Evolutionary conservation across 2,888 invertebrate genomes (phyloP).

Genomic region (Trissoscelio sp.): DNA sequence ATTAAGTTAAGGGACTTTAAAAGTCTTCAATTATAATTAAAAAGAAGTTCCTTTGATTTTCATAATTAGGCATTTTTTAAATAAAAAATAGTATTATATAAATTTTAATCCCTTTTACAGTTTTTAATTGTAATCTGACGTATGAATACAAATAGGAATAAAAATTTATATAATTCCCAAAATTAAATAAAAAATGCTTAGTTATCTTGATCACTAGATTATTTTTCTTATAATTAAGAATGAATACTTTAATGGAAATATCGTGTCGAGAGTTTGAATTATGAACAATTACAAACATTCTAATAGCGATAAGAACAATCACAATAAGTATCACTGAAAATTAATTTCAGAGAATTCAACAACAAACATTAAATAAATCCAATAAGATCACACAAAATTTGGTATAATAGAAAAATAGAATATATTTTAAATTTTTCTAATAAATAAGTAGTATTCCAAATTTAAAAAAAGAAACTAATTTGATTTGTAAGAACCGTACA

Average conservation of each 20-base stretch:
- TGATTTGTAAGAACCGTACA: too few species aligned
- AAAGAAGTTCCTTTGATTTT: not conserved
- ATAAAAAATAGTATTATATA: not conserved
- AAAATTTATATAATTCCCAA: not conserved
- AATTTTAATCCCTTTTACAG: too few species aligned
- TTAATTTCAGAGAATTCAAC: not conserved
- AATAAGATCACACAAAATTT: too few species aligned
- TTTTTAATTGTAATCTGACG: too few species aligned
- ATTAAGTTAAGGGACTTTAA: not conserved
- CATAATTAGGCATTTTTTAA: not conserved
- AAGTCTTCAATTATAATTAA: slow-evolving; percentile 2
- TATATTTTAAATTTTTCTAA: too few species aligned
- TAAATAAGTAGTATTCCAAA: too few species aligned
- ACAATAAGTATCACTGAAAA: slow-evolving; percentile 31
- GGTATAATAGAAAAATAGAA: too few species aligned
- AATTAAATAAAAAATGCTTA: slow-evolving; percentile 6
- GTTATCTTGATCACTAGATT: slow-evolving; percentile 35
- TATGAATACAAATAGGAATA: too few species aligned
- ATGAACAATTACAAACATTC: too few species aligned
- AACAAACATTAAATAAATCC: too few species aligned
- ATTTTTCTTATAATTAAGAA: slow-evolving; percentile 44
- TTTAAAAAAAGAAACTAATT: too few species aligned
- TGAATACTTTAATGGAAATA: slow-evolving; percentile 42
- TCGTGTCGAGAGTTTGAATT: slow-evolving; percentile 16
- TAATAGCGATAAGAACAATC: not conserved